Evolutionary conservation across 53 echinoderm and acorn worm genomes (phyloP), one percentile per base, ranked within the genome.

Genomic region (Paracentrotus lividus): DNA sequence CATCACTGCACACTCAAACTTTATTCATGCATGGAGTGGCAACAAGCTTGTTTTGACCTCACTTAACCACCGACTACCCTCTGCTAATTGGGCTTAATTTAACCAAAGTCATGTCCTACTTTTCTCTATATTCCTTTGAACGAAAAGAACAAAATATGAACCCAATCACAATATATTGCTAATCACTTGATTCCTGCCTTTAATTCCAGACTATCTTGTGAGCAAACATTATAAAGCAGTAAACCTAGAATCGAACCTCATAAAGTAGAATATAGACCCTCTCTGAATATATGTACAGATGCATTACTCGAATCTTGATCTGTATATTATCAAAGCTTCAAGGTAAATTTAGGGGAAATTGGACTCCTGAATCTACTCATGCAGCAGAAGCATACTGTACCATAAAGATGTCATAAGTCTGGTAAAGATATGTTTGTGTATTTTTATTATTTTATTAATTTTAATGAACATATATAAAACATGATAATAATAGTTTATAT

Each of bases 31-130:
- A 31, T 38, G n/a, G 6, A 18, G 14, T 78, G 44, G 9, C 47
- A 47, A 45, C 78, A 78, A 16, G 78, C 78, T n/a, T 78, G 78
- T 78, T 78, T 32, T 43, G 78, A 43, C 24, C 78, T 24, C 77
- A 13, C 2, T 45, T 78, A 44, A 78, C 78, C 6, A 8, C 45
- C 8, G 6, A 78, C 8, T 47, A 26, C 47, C 47, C n/a, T 69
- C 34, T 66, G 69, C 69, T 69, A 69, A 69, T 69, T 69, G 26
- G 36, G 38, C 2, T 69, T 38, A 14, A 69, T 69, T 69, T 38
- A 69, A 5, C 69, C 69, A 69, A 34, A 69, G 34, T 38, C 38
- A 36, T 38, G 69, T 18, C 69, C 69, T 29, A 66, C 24, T 69
- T 69, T 69, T 69, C 69, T 69, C 36, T n/a, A 31, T 5, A 31